Percentiles rank a stretch among this genome's conserved stretches.
These are phyloP conservation scores for Orius insidiosus DNA, from an alignment of 1,140 invertebrate genomes.

Conservation along the genomic window DNA sequence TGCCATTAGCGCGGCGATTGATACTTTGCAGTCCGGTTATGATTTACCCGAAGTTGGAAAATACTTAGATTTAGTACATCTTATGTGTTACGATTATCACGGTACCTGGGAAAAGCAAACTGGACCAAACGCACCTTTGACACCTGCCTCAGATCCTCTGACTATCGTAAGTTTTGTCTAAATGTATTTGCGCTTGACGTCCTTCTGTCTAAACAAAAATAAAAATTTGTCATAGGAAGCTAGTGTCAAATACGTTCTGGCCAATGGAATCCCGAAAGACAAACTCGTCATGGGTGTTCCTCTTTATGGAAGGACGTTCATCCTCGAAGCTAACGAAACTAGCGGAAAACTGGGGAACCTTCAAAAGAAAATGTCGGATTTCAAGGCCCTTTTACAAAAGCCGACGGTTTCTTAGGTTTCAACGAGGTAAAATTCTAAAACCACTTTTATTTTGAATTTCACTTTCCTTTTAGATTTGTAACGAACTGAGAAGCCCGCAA, in stretches of 20 bases:
- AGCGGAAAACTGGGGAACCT: constrained; percentile 29
- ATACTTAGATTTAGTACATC: constrained; percentile 64
- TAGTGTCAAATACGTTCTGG: constrained; percentile 54
- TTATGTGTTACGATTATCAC: constrained; percentile 86
- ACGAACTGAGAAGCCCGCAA: constrained; percentile 32
- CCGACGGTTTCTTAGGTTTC: constrained; percentile 72
- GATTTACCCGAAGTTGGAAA: constrained; percentile 51
- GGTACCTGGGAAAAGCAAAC: constrained; percentile 62
- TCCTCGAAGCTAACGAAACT: constrained; percentile 28
- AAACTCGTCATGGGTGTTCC: constrained; percentile 71
- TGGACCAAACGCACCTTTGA: constrained; percentile 43
- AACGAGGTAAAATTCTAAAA: constrained; percentile 50
- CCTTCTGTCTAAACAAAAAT: too few relatives aligned
- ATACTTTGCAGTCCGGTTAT: constrained; percentile 54
- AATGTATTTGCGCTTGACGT: too few relatives aligned
- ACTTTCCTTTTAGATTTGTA: constrained; percentile 34
- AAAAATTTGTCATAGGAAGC: constrained; percentile 32
- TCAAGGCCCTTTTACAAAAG: constrained; percentile 56
- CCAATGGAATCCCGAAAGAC: constrained; percentile 47
- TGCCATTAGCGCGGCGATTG: constrained; percentile 53
- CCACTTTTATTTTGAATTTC: constrained; percentile 5
- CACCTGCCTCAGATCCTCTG: constrained; percentile 8
- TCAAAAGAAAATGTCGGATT: constrained; percentile 36
- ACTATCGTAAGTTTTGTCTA: constrained; percentile 13
- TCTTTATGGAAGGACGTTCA: constrained; percentile 67